Base-by-base conservation (phyloP, 2,113 vertebrate species). In the Antechinus flavipes region DNA sequence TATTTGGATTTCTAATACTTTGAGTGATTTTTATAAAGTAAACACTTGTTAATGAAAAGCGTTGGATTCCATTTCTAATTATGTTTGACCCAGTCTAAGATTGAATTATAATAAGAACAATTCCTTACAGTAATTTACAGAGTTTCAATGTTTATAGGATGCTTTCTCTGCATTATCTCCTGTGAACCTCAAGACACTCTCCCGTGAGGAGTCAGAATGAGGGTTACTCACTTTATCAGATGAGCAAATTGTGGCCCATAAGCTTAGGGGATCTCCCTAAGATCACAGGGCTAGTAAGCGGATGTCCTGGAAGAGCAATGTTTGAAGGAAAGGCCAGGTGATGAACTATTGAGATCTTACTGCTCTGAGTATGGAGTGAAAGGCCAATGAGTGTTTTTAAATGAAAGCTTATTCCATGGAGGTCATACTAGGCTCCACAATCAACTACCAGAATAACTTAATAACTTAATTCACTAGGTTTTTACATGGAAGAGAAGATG, bases 381-480 rank as follows among this genome's bases (percentile, higher is more conserved):
- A 42, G n/a, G 7, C 68, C 96, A 91, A 96, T 91, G 98, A 98
- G 97, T 98, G 97, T 97, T 98, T 97, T 93, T 98, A 98, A 98
- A 97, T 97, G 98, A 97, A 97, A 98, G 98, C 97, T 98, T 98
- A 98, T 98, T 98, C 98, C 97, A 97, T 92, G 52, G 98, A 98
- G 97, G 92, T 98, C 97, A 98, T 98, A 98, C 96, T 97, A 98
- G 97, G 98, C 98, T 98, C 97, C 92, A 89, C 24, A 56, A 93
- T 95, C 98, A 99, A 98, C 99, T 98, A 98, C 97, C 94, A 84
- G 9, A 94, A 98, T 98, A 98, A 98, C 98, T 98, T 97, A 95
- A 97, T 96, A 97, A 98, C 98, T 98, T 98, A 98, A 98, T 98
- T 99, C 97, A 98, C 98, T 97, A 97, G 97, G 98, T 98, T 98